Percentiles rank a stretch among this genome's conserved stretches.
Conservation (phyloP, 2,888 invertebrate species). For the Alcis repandata region DNA sequence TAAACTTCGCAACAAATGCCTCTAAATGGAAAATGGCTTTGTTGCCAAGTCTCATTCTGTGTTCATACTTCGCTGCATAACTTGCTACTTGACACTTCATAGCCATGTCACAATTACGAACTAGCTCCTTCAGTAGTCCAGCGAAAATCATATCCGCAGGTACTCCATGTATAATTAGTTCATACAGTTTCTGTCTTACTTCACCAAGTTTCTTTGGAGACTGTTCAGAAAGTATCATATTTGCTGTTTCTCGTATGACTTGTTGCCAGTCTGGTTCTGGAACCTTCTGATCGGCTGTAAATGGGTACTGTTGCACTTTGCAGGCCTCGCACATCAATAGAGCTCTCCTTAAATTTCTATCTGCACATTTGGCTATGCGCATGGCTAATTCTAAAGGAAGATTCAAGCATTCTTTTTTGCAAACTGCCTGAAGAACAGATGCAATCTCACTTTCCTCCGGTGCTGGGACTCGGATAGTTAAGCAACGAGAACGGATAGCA, state of each 20-base stretch:
- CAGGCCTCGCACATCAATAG: conserved; percentile 97
- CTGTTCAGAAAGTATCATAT: conserved; percentile 94
- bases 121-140: conserved; percentile 93
- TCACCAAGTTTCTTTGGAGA: conserved; percentile 93
- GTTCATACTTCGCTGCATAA: conserved; percentile 96
- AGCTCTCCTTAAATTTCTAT: conserved; percentile 96
- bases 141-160: conserved; percentile 97
- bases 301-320: conserved; percentile 96
- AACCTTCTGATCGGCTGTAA: conserved; percentile 92
- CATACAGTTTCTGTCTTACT: conserved; percentile 96
- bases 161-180: conserved; percentile 96
- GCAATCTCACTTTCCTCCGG: conserved; percentile 93
- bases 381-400: conserved; percentile 92
- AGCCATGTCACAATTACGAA: conserved; percentile 95
- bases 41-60: conserved; percentile 95
- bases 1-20: conserved; percentile 98
- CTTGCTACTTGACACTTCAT: conserved; percentile 95
- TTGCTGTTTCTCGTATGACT: conserved; percentile 95
- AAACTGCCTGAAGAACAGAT: conserved; percentile 88
- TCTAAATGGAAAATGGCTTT: conserved; percentile 99
- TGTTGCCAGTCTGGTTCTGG: conserved; percentile 97
- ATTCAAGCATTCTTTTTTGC: conserved; percentile 93
- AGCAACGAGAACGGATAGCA: conserved; percentile 98
- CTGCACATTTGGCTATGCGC: conserved; percentile 92
- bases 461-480: conserved; percentile 96